phyloP scores from a whole-genome alignment of 2,888 invertebrate species.

The Drosophila merina region DNA sequence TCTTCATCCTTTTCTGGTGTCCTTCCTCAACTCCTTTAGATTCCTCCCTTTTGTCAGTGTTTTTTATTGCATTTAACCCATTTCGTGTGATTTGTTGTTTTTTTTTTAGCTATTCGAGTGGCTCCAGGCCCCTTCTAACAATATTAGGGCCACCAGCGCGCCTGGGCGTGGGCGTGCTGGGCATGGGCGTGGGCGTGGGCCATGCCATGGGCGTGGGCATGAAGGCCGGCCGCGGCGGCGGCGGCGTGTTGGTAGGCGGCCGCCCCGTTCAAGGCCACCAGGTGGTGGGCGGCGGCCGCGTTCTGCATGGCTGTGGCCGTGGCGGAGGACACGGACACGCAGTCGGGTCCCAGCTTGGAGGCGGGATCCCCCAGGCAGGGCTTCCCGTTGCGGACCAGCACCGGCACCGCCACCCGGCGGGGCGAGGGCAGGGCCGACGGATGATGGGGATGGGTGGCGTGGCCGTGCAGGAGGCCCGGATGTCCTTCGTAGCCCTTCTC shows the following conservation, averaged over 20 bases:
- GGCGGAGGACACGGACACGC: constrained; percentile 67
- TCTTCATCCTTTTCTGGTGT: constrained; percentile 4
- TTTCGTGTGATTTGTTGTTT: constrained; percentile 22
- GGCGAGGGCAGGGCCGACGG: constrained; percentile 90
- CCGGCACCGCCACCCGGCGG: constrained; percentile 96
- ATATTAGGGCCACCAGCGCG: constrained; percentile 84
- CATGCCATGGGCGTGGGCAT: constrained; percentile 76
- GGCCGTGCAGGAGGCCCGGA: constrained; percentile 73
- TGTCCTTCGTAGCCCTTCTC: constrained; percentile 92
- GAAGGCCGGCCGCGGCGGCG: constrained; percentile 81
- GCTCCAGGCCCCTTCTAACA: constrained; percentile 61
- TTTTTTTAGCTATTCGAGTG: constrained; percentile 78
- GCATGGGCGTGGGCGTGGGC: constrained; percentile 79
- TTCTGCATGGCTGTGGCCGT: constrained; percentile 84
- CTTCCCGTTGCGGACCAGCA: constrained; percentile 96
- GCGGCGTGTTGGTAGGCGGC: constrained; percentile 83
- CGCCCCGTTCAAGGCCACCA: constrained; percentile 71
- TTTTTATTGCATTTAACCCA: constrained; percentile 66
- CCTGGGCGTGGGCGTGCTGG: constrained; percentile 71
- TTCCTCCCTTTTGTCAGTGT: background rate
- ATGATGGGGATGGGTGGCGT: constrained; percentile 80
- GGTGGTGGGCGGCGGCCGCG: constrained; percentile 76
- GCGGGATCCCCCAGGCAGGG: constrained; percentile 89
- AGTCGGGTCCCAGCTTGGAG: constrained; percentile 84
- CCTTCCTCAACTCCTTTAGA: background rate